Conservation (phyloP, 2,797 vertebrate genomes). For the Cheirogaleus major region DNA sequence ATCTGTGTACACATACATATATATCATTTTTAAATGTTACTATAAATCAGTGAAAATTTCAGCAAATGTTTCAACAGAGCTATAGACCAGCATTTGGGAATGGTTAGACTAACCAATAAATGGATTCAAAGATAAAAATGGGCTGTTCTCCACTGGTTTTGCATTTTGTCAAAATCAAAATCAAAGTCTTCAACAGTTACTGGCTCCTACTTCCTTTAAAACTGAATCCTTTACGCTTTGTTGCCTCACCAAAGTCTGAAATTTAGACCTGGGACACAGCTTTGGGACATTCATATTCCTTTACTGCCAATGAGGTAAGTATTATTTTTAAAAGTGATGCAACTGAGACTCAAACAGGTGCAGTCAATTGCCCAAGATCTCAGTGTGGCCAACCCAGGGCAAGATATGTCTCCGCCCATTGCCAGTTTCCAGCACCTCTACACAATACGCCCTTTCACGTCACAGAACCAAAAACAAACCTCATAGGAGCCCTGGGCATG, state of each 20-base stretch:
- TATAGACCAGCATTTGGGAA: neutral
- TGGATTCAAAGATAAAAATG: neutral
- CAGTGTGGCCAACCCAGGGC: neutral
- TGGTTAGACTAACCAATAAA: neutral
- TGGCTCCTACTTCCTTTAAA: neutral
- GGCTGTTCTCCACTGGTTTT: neutral
- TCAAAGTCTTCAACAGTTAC: neutral
- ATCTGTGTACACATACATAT: neutral
- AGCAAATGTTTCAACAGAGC: neutral
- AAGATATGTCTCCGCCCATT: neutral
- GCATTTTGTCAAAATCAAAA: neutral
- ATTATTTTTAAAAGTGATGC: neutral
- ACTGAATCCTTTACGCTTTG: neutral
- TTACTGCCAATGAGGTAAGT: neutral
- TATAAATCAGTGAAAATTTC: neutral
- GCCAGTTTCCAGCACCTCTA: neutral
- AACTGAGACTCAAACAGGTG: neutral
- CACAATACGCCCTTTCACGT: neutral
- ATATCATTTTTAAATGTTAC: neutral
- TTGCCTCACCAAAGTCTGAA: neutral
- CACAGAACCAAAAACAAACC: neutral
- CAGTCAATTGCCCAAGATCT: neutral
- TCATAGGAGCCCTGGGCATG: neutral
- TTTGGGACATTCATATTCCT: neutral
- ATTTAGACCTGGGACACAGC: neutral